Evolutionary conservation across 2,888 invertebrate genomes (phyloP).

Genomic region (Dicyrtoma fusca): DNA sequence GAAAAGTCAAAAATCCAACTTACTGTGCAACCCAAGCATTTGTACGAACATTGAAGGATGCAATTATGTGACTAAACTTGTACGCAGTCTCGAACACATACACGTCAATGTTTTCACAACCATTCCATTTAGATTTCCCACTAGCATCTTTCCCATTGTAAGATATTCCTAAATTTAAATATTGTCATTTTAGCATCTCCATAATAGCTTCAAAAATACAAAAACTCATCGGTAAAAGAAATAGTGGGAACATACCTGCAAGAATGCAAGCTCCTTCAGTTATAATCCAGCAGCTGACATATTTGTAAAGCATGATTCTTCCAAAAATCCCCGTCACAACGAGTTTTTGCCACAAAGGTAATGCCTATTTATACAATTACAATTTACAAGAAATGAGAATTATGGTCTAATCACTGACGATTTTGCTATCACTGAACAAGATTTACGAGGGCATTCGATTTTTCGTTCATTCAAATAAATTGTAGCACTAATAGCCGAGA

Average conservation of each 20-base stretch:
- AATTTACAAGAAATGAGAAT: no score
- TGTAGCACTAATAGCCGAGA: no score
- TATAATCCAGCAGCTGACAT: conserved; percentile 90
- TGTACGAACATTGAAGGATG: conserved; percentile 93
- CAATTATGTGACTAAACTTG: conserved; percentile 83
- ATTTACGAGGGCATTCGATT: no score
- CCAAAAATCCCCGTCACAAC: conserved; percentile 81
- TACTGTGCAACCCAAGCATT: conserved; percentile 89
- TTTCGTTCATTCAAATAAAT: no score
- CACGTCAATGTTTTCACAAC: conserved; percentile 87
- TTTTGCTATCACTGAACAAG: not conserved
- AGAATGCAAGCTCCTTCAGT: conserved; percentile 76
- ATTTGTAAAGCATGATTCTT: conserved; percentile 83
- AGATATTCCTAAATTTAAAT: conserved; percentile 70
- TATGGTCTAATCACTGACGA: not conserved
- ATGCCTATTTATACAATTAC: conserved; percentile 51
- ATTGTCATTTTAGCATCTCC: no score
- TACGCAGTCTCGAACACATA: conserved; percentile 78
- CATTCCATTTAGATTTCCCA: conserved; percentile 77
- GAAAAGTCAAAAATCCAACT: conserved; percentile 57
- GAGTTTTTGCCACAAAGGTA: conserved; percentile 61
- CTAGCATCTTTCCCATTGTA: conserved; percentile 74
- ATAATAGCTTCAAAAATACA: no score
- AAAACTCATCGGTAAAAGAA: no score
- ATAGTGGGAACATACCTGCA: conserved; percentile 64